phyloP scores from a whole-genome alignment of 1,140 invertebrate genomes.

The Drosophila serrata region DNA sequence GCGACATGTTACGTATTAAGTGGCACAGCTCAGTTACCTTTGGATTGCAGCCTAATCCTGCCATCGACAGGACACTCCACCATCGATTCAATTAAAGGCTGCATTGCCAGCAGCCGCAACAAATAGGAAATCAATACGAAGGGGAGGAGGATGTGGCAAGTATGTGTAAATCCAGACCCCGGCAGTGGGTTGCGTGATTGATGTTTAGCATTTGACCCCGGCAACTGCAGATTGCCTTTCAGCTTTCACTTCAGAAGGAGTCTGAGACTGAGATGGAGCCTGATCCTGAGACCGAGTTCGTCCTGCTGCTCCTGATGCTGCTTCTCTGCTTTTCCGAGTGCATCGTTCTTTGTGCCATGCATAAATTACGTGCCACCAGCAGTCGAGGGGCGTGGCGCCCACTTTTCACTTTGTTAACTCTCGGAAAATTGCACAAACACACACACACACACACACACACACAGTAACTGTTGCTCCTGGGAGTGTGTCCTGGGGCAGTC shows the following conservation, averaged over 20 bases:
- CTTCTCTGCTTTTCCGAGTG: constrained; percentile 41
- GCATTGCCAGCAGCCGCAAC: constrained; percentile 23
- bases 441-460: background rate
- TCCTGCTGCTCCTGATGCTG: constrained; percentile 15
- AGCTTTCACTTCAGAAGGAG: constrained; percentile 1
- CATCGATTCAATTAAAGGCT: constrained; percentile 34
- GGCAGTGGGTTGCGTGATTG: constrained; percentile 30
- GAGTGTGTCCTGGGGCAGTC: background rate
- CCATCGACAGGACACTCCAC: constrained; percentile 5
- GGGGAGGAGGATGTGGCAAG: background rate
- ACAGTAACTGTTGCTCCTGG: constrained; percentile 16
- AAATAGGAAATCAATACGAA: constrained; percentile 31
- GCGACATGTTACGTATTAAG: constrained; percentile 14
- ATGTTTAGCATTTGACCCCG: constrained; percentile 61
- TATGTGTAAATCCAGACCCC: background rate
- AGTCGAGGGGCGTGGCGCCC: constrained; percentile 1
- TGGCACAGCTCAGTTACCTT: constrained; percentile 17
- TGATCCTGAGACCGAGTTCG: background rate
- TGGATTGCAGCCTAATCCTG: constrained; percentile 20
- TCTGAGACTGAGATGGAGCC: background rate
- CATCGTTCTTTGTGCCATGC: constrained; percentile 45
- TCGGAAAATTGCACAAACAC: constrained; percentile 22
- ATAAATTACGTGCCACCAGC: constrained; percentile 56
- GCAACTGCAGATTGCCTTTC: constrained; percentile 32
- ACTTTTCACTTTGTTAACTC: constrained; percentile 44